Evolutionary conservation across 2,888 invertebrate species (phyloP).

Genomic region (Marasmarcha lunaedactyla): DNA sequence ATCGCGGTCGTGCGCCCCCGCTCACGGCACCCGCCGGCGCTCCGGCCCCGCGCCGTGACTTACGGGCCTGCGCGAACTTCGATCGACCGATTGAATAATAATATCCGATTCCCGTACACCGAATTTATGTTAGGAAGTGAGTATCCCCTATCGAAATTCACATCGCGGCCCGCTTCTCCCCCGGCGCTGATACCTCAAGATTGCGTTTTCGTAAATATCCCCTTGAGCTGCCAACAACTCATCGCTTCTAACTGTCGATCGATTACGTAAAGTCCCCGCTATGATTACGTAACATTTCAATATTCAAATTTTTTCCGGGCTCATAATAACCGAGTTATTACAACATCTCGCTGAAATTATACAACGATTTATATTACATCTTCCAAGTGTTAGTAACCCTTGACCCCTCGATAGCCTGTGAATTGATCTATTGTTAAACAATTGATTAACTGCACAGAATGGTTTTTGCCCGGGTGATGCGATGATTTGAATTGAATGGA

Average conservation of each 20-base stretch:
- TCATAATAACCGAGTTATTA: slow-evolving; percentile 11
- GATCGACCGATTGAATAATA: slow-evolving; percentile 69
- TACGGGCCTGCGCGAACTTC: slow-evolving; percentile 65
- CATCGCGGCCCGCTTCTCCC: slow-evolving; percentile 42
- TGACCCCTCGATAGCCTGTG: slow-evolving; percentile 17
- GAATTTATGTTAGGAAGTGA: slow-evolving; percentile 68
- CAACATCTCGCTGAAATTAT: slow-evolving; percentile 16
- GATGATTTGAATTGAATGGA: slow-evolving; percentile 10
- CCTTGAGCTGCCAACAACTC: slow-evolving; percentile 23
- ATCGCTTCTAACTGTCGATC: slow-evolving; percentile 35
- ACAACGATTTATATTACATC: slow-evolving; percentile 7
- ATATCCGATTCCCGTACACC: slow-evolving; percentile 66
- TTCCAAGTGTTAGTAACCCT: slow-evolving; percentile 14
- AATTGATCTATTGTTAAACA: slow-evolving; percentile 13
- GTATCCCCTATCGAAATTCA: slow-evolving; percentile 54
- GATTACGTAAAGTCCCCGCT: slow-evolving; percentile 38
- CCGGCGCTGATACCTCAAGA: slow-evolving; percentile 38
- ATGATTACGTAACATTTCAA: slow-evolving; percentile 39
- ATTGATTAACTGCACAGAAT: slow-evolving; percentile 13
- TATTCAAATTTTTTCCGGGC: slow-evolving; percentile 25
- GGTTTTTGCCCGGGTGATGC: slow-evolving; percentile 10
- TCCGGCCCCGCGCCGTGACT: slow-evolving; percentile 65
- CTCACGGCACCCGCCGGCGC: slow-evolving; percentile 66
- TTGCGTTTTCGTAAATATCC: slow-evolving; percentile 41
- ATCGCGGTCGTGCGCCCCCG: slow-evolving; percentile 64